Evolutionary conservation across 2,888 invertebrate genomes (phyloP), one percentile per base, ranked within the genome.

Genomic region (Argyresthia goedartella): DNA sequence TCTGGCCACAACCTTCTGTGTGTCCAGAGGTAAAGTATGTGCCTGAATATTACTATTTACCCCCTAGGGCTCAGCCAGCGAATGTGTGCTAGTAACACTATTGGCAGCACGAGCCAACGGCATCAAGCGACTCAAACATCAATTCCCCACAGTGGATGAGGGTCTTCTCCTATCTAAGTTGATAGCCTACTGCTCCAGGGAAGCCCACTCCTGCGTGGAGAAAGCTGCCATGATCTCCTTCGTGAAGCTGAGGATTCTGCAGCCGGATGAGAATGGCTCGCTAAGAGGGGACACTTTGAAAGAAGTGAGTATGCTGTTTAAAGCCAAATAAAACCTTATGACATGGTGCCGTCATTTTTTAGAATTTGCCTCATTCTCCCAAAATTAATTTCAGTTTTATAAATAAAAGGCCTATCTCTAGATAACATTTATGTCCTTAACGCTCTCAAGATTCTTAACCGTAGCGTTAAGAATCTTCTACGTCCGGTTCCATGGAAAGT

Each of bases 221-320:
- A 97, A 97, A 72, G 95, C 95, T 3, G 96, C 96, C 2, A 96
- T 97, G 96, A 96, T 97, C 63, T 92, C 93, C 66, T 96, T 97
- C 68, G 96, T 96, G 9, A 97, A 96, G 73, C 77, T 97, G 53
- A 88, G 96, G 50, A 96, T 96, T 71, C 82, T 97, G 56, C 96
- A 96, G 69, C 94, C 96, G 0, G 97, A 97, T 67, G 93, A 93
- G 55, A 90, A 93, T 57, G 94, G 93, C 53, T 91, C 92, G 35
- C 88, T 97, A 51, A 88, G 95, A 54, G 96, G 96, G 1, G 89
- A 92, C 55, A 95, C 93, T 8, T 77, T 97, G 52, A 89, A 89
- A 64, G 91, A 94, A 88, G 97, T 93, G 73, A 72, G 73, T 61
- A 25, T 25, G 25, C 2, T 25, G 6, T 25, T 2, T 25, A 6